Conservation (phyloP, 2,113 vertebrate genomes). For the Lynx canadensis region DNA sequence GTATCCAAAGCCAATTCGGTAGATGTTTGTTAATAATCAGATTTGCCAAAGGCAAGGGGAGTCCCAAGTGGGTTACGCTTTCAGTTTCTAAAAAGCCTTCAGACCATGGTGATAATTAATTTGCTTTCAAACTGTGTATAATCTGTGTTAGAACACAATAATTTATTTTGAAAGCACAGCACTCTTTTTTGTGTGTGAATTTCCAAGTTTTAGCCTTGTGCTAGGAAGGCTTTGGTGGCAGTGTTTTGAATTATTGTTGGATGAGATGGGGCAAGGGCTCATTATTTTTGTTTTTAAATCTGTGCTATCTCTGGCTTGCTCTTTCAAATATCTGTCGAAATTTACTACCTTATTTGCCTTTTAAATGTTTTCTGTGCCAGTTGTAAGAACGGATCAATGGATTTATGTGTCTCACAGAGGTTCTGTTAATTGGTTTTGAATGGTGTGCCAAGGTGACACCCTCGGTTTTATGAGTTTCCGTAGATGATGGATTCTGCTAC, state of each 20-base stretch:
- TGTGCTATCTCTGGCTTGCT: not conserved
- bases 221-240: not conserved
- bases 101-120: not conserved
- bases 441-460: conserved; percentile 22
- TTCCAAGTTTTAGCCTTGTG: not conserved
- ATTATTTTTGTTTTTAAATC: conserved; percentile 34
- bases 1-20: not conserved
- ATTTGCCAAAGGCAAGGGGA: not conserved
- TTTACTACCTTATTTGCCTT: not conserved
- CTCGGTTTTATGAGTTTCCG: conserved; percentile 8
- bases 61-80: not conserved
- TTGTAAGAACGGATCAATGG: not conserved
- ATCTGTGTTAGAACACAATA: not conserved
- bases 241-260: not conserved
- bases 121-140: not conserved
- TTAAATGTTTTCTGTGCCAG: not conserved
- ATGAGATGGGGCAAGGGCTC: not conserved
- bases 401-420: not conserved
- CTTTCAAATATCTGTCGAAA: not conserved
- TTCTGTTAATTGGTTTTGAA: conserved; percentile 25
- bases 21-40: not conserved
- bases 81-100: not conserved
- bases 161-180: conserved; percentile 9
- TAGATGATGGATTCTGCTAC: not conserved
- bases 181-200: not conserved